These are phyloP conservation scores for Drosophila anomelani DNA, from an alignment of 2,888 invertebrate species.

Conservation along the genomic window DNA sequence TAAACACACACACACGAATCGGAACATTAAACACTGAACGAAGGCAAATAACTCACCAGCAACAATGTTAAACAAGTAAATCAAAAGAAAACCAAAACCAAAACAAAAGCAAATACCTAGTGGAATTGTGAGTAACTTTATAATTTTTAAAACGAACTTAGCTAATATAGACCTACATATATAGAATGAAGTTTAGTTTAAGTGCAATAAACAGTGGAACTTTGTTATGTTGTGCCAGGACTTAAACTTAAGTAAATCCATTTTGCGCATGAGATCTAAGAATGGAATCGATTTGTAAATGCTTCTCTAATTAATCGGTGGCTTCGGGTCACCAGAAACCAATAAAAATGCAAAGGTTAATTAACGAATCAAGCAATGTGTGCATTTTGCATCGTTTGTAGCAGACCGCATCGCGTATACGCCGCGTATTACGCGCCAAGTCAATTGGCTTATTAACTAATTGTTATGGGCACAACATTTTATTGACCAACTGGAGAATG, in stretches of 20 bases:
- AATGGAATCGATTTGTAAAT: conserved; percentile 63
- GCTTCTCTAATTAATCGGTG: conserved; percentile 55
- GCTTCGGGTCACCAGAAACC: conserved; percentile 36
- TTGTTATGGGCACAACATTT: conserved; percentile 61
- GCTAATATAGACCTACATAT: conserved; percentile 48
- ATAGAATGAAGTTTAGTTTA: conserved; percentile 58
- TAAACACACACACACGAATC: conserved; percentile 42
- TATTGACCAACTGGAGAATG: conserved; percentile 47
- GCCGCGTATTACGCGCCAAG: conserved; percentile 55
- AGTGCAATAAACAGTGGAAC: conserved; percentile 58
- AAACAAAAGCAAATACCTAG: conserved; percentile 52
- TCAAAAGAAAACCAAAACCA: conserved; percentile 23
- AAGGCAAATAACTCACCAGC: conserved; percentile 40
- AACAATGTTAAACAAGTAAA: conserved; percentile 42
- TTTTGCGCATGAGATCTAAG: conserved; percentile 50
- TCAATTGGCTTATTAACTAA: conserved; percentile 68
- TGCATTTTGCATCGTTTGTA: conserved; percentile 26
- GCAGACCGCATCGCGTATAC: conserved; percentile 19
- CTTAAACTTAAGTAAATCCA: conserved; percentile 67
- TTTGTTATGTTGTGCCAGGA: conserved; percentile 72
- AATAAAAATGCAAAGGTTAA: conserved; percentile 75
- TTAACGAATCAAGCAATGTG: conserved; percentile 51
- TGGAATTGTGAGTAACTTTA: conserved; percentile 74
- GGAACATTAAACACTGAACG: conserved; percentile 25
- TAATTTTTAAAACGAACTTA: conserved; percentile 52